Base-by-base conservation (phyloP, 2,797 vertebrate genomes). In the Neoniphon sammara region DNA sequence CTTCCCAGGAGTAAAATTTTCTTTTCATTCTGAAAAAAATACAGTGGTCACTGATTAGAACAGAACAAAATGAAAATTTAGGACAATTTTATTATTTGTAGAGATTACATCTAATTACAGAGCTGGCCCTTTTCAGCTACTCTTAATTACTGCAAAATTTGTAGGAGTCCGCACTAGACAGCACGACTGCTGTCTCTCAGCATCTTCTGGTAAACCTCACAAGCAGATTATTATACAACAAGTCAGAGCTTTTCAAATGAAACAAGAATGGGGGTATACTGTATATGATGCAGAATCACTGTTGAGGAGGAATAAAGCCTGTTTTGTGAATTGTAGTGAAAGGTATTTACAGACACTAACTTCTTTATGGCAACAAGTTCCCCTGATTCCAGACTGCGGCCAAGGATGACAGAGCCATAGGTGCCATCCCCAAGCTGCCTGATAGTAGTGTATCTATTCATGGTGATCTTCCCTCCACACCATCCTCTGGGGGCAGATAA, bases 1-100 rank as follows among this genome's bases (percentile, higher is more conserved):
- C 97, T 75, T 98, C 97, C 97, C 97, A 98, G 58, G 97, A 98
- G 91, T 97, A 98, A 91, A 98, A 98, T 82, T 98, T 98, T 58
- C 96, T 96, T 94, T 98, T 98, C 97, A 98, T 98, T 91, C 97
- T 98, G 79, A 63, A 88, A 73, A 73, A 79, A 77, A 53, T 11
- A 49, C 3, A 31, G n/a, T n/a, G 7, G 31, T 27, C 30, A 52
- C 9, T 25, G 8, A 44, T 49, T 47, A 46, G 7, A n/a, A 31
- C 20, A n/a, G 4, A 70, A 56, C 18, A 18, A 11, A 21, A 30
- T 12, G 15, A 64, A 14, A 31, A 53, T 27, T 30, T 25, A 21
- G 34, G 1, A 71, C 3, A 1, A n/a, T 34, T 14, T 2, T 18
- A 6, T 52, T 10, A 31, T 20, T 46, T 66, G 17, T 66, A 50